These are phyloP conservation scores for Mormyrus hasselquistii DNA, from an alignment of 2,797 vertebrate species.

Conservation along the genomic window DNA sequence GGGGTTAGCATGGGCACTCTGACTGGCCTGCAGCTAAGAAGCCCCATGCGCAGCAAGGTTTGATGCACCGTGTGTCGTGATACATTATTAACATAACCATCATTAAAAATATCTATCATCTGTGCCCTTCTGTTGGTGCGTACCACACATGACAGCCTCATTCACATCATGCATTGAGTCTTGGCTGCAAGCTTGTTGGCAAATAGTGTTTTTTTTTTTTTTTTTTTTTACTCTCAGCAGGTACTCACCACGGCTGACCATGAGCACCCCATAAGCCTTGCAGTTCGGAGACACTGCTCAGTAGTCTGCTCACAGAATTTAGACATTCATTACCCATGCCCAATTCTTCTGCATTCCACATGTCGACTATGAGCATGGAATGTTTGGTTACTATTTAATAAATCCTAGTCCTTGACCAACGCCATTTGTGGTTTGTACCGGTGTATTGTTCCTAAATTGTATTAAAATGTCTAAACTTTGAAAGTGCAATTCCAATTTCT, in stretches of 20 bases:
- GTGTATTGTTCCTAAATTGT: not conserved
- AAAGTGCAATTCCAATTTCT: not conserved
- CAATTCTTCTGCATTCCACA: not conserved
- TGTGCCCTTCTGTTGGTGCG: not conserved
- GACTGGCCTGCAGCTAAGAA: not conserved
- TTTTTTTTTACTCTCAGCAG: not conserved
- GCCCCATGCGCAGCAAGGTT: not conserved
- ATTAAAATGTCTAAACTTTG: not conserved
- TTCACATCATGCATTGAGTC: not conserved
- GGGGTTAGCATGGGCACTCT: not conserved
- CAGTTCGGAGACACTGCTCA: not conserved
- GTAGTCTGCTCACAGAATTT: not conserved
- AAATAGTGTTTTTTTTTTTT: not conserved
- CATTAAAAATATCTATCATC: not conserved
- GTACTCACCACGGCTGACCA: not conserved
- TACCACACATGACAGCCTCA: not conserved
- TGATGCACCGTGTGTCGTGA: not conserved
- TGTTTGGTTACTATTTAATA: not conserved
- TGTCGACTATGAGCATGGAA: not conserved
- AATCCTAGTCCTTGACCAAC: not conserved
- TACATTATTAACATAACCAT: not conserved
- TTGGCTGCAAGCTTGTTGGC: not conserved
- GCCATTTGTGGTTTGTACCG: not conserved
- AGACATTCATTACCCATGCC: not conserved
- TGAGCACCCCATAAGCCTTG: not conserved